Base-by-base conservation (phyloP, 2,888 invertebrate genomes). In the Nasonovia ribisnigri region DNA sequence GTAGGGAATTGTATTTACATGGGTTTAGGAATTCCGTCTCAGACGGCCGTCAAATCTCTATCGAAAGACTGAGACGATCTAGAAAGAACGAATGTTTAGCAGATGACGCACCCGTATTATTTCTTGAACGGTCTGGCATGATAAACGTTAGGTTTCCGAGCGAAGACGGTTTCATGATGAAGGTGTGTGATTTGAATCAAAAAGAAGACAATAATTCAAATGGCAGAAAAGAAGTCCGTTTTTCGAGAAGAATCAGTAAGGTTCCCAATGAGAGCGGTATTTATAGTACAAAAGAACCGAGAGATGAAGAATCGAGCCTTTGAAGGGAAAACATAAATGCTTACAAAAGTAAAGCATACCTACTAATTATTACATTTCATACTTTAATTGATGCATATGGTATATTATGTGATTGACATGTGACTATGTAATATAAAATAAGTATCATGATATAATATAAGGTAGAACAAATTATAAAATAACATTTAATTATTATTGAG, bases 21-120 rank as follows among this genome's bases (percentile, higher is more conserved):
- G 93, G 93, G 5, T 93, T 93, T 51, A 11, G 90, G n/a, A 93
- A 93, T 84, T 90, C 93, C 90, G 93, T 93, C 5, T 93, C 93
- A 48, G 93, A 93, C 51, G 93, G 51, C 8, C 90, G 84, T 77
- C 84, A 86, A 42, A 93, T 86, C 13, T 51, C 86, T 0, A 24
- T 90, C 11, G 89, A 89, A 54, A 51, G 51, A 77, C 77, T 88
- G 88, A 88, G n/a, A 36, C 77, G 92, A 13, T 43, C 77, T 8
- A 57, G n/a, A 4, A 36, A 36, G 3, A 90, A 67, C 48, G 90
- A 93, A n/a, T n/a, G 86, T 67, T 46, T 93, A n/a, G 11, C 86
- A 5, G 90, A 90, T 36, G 93, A 93, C 13, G n/a, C 93, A 26
- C 93, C 93, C 48, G 93, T 93, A 4, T 51, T 93, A n/a, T 93